Conservation (phyloP, 2,888 invertebrate genomes). For the Coecobrya sp. region DNA sequence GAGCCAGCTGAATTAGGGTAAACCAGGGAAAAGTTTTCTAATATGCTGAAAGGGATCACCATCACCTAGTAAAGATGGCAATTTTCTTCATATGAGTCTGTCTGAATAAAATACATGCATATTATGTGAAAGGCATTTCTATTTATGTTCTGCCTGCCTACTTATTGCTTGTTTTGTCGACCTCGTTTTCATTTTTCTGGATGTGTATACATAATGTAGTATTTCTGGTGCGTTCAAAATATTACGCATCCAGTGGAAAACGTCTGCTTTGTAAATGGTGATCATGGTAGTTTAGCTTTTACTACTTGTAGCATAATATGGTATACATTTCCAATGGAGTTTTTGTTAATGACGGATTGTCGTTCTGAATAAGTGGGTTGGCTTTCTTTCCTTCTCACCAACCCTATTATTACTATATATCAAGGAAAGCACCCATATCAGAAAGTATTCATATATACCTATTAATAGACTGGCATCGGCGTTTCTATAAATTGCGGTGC, state of each 20-base stretch:
- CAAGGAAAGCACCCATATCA: neutral
- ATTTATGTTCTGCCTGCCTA: neutral
- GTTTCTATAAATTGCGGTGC: neutral
- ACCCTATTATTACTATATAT: neutral
- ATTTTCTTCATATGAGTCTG: slow-evolving; percentile 38
- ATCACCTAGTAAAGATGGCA: slow-evolving; percentile 49
- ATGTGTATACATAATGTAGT: neutral
- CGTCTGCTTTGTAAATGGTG: no score
- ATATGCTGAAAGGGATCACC: slow-evolving; percentile 61
- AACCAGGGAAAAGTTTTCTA: slow-evolving; percentile 39
- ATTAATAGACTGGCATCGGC: neutral
- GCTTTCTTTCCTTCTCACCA: neutral
- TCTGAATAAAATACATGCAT: neutral
- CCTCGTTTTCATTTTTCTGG: slow-evolving; percentile 64
- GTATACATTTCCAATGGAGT: no score
- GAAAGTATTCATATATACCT: neutral
- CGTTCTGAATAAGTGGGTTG: no score
- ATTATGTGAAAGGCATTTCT: neutral
- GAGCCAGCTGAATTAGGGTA: slow-evolving; percentile 46
- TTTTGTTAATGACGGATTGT: no score
- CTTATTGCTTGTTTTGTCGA: slow-evolving; percentile 37
- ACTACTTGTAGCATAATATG: neutral
- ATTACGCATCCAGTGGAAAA: neutral
- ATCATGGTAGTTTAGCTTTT: no score
- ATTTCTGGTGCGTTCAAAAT: neutral